Conservation (phyloP, 1,140 invertebrate species). For the Drosophila tristis region DNA sequence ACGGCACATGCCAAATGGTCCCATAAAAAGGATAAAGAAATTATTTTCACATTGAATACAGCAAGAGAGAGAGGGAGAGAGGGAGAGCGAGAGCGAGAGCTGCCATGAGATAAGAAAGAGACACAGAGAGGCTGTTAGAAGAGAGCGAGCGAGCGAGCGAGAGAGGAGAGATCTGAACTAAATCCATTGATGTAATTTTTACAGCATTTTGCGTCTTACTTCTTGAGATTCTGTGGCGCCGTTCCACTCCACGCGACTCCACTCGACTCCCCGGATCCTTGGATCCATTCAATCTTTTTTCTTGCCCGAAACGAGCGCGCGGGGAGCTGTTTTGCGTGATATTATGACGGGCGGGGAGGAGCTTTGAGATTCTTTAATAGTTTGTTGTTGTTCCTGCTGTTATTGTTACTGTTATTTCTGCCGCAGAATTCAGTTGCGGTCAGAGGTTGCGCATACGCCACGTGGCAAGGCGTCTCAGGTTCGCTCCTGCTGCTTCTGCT, state of each 20-base stretch:
- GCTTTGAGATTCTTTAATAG: conserved; percentile 56
- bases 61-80: too few relatives aligned
- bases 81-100: conserved; percentile 42
- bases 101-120: conserved; percentile 43
- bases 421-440: conserved; percentile 53
- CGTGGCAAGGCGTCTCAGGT: conserved; percentile 62
- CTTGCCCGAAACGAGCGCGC: conserved; percentile 59
- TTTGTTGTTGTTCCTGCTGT: conserved; percentile 28
- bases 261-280: conserved; percentile 17
- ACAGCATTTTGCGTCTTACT: conserved; percentile 54
- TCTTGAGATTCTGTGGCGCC: conserved; percentile 51
- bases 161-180: conserved; percentile 30
- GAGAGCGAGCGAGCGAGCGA: background rate
- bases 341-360: conserved; percentile 4
- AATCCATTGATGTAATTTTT: conserved; percentile 81
- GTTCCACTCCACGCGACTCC: conserved; percentile 1
- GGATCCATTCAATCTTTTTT: conserved; percentile 1
- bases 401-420: conserved; percentile 37
- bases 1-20: conserved; percentile 84
- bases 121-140: conserved; percentile 11
- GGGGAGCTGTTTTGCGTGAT: conserved; percentile 57
- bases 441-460: conserved; percentile 72
- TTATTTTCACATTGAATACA: conserved; percentile 84
- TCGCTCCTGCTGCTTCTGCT: conserved; percentile 1
- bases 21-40: conserved; percentile 84